Evolutionary conservation across 2,888 invertebrate genomes (phyloP).

Genomic region (Petrophora chlorosata): DNA sequence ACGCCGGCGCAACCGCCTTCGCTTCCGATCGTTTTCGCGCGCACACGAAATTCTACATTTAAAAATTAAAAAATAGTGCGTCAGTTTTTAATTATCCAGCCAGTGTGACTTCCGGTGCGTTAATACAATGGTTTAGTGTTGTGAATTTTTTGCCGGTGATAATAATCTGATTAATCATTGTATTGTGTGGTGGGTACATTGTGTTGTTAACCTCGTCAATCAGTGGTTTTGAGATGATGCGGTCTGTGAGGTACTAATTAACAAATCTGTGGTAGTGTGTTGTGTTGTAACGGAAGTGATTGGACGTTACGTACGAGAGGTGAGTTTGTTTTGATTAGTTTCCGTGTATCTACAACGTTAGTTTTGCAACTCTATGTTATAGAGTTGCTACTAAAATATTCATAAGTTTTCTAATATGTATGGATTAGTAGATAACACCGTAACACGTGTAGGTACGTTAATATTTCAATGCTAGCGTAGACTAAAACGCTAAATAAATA

Average conservation of each 20-base stretch:
- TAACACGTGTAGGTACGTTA: no score
- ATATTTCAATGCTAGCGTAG: no score
- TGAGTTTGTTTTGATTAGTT: constrained; percentile 33
- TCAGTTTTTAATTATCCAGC: constrained; percentile 1
- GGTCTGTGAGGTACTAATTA: constrained; percentile 28
- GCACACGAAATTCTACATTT: constrained; percentile 36
- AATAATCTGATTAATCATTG: constrained; percentile 42
- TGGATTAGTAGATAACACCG: no score
- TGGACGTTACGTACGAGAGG: constrained; percentile 45
- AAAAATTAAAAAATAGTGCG: constrained; percentile 12
- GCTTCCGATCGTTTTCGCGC: constrained; percentile 59
- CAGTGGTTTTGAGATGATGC: constrained; percentile 45
- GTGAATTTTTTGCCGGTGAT: constrained; percentile 32
- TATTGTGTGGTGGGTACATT: constrained; percentile 41
- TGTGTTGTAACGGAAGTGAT: constrained; percentile 45
- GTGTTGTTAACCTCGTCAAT: constrained; percentile 44
- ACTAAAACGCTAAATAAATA: no score
- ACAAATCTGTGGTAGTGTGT: constrained; percentile 41
- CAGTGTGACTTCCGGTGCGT: constrained; percentile 2
- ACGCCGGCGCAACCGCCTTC: constrained; percentile 70
- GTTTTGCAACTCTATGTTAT: no score
- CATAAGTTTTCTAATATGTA: no score
- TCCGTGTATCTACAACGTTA: constrained; percentile 23
- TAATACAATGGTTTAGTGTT: constrained; percentile 28
- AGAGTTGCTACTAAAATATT: no score